Evolutionary conservation across 2,888 invertebrate species (phyloP).

Genomic region (Molorchus minor): DNA sequence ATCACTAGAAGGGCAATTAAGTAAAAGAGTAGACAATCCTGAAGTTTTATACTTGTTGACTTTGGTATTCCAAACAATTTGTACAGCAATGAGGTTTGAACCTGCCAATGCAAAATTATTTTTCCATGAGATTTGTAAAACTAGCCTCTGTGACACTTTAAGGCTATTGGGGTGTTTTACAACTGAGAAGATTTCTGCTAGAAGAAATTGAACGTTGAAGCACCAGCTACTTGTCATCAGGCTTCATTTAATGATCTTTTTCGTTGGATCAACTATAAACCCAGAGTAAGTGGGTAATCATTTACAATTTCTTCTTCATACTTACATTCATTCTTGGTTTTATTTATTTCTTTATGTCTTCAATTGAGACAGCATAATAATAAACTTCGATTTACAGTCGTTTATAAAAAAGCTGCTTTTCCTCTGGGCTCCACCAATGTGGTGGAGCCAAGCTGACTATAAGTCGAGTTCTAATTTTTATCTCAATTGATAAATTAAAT

Average conservation of each 20-base stretch:
- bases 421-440: no score
- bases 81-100: slow-evolving; percentile 98
- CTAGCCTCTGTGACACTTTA: slow-evolving; percentile 92
- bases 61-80: slow-evolving; percentile 92
- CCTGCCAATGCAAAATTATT: slow-evolving; percentile 99
- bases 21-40: slow-evolving; percentile 61
- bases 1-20: slow-evolving; percentile 86
- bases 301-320: no score
- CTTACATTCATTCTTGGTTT: no score
- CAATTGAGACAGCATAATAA: no score
- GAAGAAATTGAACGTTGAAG: no score
- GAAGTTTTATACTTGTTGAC: slow-evolving; percentile 83
- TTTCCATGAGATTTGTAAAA: slow-evolving; percentile 95
- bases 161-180: slow-evolving; percentile 90
- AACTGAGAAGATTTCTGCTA: slow-evolving; percentile 52
- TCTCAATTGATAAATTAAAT: no score
- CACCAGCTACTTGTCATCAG: slow-evolving; percentile 52
- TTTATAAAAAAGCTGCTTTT: no score
- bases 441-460: no score
- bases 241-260: slow-evolving; percentile 75
- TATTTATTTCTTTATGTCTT: no score
- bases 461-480: no score
- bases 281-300: slow-evolving; percentile 67
- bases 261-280: slow-evolving; percentile 79
- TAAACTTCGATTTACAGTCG: no score